A percentile compares a stretch with the other conserved stretches of the same genome.
These are phyloP conservation scores for Petrocephalus sullivani DNA, from an alignment of 2,797 vertebrate species.

Conservation along the genomic window DNA sequence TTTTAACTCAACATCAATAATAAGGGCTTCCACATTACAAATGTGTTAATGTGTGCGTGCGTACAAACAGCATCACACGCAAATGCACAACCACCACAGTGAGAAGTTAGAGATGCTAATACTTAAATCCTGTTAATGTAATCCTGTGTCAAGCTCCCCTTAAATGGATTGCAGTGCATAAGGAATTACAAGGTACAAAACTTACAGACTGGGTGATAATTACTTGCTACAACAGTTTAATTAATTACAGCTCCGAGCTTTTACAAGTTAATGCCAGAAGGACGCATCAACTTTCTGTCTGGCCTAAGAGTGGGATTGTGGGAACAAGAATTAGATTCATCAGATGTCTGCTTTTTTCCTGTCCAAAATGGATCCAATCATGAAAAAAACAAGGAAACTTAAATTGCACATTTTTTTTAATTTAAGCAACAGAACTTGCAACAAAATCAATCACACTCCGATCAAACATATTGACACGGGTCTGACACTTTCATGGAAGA, in stretches of 20 bases:
- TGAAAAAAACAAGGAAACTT: too few species aligned
- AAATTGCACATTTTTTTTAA: too few species aligned
- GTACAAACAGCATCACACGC: background rate
- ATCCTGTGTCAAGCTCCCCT: background rate
- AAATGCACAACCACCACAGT: background rate
- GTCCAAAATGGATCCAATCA: background rate
- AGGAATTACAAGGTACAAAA: slow-evolving; percentile 1
- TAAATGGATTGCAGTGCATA: slow-evolving; percentile 3
- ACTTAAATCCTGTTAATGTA: slow-evolving; percentile 6
- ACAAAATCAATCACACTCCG: too few species aligned
- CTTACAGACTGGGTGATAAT: slow-evolving; percentile 8
- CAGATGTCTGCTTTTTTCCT: background rate
- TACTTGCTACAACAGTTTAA: background rate
- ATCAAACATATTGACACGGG: too few species aligned
- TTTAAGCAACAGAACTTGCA: too few species aligned
- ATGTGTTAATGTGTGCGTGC: background rate
- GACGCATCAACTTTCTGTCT: background rate
- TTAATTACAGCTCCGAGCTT: background rate
- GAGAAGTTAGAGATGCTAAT: background rate
- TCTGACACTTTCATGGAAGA: too few species aligned
- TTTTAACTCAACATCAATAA: background rate
- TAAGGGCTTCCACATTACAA: background rate
- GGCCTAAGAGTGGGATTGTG: background rate
- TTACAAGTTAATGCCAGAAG: background rate
- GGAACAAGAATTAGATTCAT: background rate